Percentiles rank a stretch among this genome's conserved stretches.
Conservation (phyloP, 2,888 invertebrate species). For the Lasioglossum malachurum region DNA sequence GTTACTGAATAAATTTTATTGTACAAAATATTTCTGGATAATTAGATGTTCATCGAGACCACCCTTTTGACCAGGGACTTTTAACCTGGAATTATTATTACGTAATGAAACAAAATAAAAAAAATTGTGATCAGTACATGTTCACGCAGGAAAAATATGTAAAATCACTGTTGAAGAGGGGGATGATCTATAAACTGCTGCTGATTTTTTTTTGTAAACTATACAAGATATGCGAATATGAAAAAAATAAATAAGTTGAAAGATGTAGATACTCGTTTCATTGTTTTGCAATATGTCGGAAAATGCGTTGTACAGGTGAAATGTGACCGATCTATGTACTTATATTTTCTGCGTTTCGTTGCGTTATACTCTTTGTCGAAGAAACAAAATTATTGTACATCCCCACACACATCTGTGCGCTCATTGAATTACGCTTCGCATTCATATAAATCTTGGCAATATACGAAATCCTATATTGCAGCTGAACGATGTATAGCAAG, state of each 20-base stretch:
- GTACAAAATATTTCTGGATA: slow-evolving; percentile 26
- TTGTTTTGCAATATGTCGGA: slow-evolving; percentile 51
- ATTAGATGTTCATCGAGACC: slow-evolving; percentile 13
- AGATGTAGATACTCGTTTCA: slow-evolving; percentile 60
- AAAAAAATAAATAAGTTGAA: slow-evolving; percentile 62
- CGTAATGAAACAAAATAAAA: slow-evolving; percentile 41
- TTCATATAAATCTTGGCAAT: slow-evolving; percentile 14
- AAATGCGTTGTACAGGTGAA: slow-evolving; percentile 33
- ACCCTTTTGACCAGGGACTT: slow-evolving; percentile 14
- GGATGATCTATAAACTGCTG: slow-evolving; percentile 70
- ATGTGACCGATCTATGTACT: slow-evolving; percentile 17
- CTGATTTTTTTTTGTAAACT: slow-evolving; percentile 59
- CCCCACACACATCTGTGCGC: background rate
- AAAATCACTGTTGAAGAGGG: slow-evolving; percentile 68
- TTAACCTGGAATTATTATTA: slow-evolving; percentile 60
- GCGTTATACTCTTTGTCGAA: slow-evolving; percentile 19
- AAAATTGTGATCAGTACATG: slow-evolving; percentile 36
- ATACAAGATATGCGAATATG: slow-evolving; percentile 61
- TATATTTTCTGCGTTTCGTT: slow-evolving; percentile 22
- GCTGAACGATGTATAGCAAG: slow-evolving; percentile 37
- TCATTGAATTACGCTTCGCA: slow-evolving; percentile 26
- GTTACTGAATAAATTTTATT: slow-evolving; percentile 39
- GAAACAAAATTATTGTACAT: slow-evolving; percentile 35
- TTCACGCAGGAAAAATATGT: slow-evolving; percentile 58
- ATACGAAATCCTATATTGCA: slow-evolving; percentile 24